Conservation (phyloP, 2,113 vertebrate species). For the Empidonax traillii region DNA sequence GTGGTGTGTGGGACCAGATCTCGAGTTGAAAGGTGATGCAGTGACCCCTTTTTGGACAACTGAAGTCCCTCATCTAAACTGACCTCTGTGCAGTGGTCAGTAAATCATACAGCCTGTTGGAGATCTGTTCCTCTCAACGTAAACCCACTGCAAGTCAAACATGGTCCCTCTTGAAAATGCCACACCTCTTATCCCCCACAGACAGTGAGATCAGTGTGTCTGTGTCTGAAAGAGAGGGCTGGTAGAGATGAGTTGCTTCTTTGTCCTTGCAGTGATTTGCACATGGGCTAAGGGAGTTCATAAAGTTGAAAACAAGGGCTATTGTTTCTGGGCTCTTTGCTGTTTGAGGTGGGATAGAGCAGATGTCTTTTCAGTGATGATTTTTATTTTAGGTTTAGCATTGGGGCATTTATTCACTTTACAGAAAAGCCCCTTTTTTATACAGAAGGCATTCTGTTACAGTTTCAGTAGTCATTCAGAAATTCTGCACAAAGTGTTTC, state of each 20-base stretch:
- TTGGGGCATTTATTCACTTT: background rate
- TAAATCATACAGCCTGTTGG: background rate
- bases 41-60: background rate
- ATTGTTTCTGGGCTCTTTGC: background rate
- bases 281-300: background rate
- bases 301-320: background rate
- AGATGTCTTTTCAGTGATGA: background rate
- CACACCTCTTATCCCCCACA: background rate
- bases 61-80: background rate
- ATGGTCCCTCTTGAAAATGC: background rate
- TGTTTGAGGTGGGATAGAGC: background rate
- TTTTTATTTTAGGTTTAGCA: background rate
- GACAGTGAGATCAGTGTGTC: background rate
- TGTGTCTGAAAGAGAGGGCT: background rate
- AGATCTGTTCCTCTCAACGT: background rate
- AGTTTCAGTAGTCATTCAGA: background rate
- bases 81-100: background rate
- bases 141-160: background rate
- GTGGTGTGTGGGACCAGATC: background rate
- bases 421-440: background rate
- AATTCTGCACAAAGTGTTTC: background rate
- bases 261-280: background rate
- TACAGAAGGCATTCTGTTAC: background rate
- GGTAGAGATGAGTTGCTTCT: background rate
- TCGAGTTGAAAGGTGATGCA: background rate